phyloP scores from a whole-genome alignment of 2,888 invertebrate genomes.

The Ametastegia equiseti region DNA sequence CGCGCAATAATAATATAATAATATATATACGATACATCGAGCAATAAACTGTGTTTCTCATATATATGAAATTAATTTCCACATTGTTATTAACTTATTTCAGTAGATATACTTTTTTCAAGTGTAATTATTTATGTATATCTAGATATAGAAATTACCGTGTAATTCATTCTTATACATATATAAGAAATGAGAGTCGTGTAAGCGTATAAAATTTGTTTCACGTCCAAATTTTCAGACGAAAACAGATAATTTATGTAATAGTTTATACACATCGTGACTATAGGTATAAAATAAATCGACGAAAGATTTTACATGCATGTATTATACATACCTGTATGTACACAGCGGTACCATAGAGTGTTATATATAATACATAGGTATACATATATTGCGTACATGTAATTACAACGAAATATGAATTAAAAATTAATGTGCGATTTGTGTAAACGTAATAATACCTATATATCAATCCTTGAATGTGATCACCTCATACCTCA shows the following conservation, averaged over 20 bases:
- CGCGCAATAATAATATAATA: too few species aligned
- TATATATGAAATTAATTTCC: not conserved
- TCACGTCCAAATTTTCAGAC: not conserved
- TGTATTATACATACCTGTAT: not conserved
- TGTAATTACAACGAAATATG: conserved; percentile 27
- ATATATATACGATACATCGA: conserved; percentile 14
- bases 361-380: conserved; percentile 1
- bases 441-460: not conserved
- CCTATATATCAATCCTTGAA: not conserved
- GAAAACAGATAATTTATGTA: not conserved
- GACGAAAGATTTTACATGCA: not conserved
- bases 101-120: not conserved
- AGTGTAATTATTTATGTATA: conserved; percentile 5
- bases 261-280: not conserved
- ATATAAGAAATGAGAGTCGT: not conserved
- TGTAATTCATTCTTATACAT: not conserved
- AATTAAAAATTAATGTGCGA: conserved; percentile 35
- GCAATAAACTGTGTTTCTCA: conserved; percentile 2
- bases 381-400: conserved; percentile 23
- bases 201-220: not conserved
- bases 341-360: not conserved
- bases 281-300: not conserved
- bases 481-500: not conserved
- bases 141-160: not conserved
- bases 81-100: not conserved